Evolutionary conservation across 2,797 vertebrate species (phyloP).

Genomic region (Nothura maculosa): DNA sequence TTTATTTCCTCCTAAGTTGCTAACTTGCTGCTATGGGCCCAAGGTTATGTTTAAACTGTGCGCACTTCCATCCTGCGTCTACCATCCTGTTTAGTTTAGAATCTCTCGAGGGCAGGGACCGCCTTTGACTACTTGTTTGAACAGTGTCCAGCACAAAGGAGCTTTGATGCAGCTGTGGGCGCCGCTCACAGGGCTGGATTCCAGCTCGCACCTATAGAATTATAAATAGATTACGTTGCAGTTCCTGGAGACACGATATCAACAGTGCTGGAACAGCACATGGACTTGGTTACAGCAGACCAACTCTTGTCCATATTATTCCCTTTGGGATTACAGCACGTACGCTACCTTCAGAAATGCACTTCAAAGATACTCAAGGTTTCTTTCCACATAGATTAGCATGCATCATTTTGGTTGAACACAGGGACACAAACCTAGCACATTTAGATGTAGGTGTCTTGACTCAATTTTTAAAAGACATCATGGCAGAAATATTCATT

Average conservation of each 20-base stretch:
- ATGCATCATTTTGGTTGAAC: neutral
- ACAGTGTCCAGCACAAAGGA: conserved; percentile 30
- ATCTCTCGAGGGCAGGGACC: conserved; percentile 12
- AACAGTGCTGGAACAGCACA: neutral
- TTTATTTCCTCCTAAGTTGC: conserved; percentile 1
- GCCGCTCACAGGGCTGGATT: neutral
- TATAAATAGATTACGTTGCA: neutral
- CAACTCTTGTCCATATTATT: fast-evolving
- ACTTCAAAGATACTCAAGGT: neutral
- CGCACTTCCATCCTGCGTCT: neutral
- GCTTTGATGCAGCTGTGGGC: conserved; percentile 41
- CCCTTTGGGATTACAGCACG: neutral
- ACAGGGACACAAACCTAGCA: neutral
- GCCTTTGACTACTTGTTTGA: conserved; percentile 59
- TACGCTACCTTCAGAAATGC: neutral
- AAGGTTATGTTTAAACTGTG: conserved; percentile 36
- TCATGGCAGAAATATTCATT: neutral
- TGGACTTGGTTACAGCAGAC: neutral
- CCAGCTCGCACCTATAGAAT: neutral
- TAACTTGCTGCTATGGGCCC: conserved; percentile 16
- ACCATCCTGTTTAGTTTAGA: conserved; percentile 24
- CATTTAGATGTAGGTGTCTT: neutral
- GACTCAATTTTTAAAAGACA: neutral
- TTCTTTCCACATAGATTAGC: neutral
- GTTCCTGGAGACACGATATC: neutral